Base-by-base conservation (phyloP, 1,140 invertebrate species). In the Hermetia illucens region DNA sequence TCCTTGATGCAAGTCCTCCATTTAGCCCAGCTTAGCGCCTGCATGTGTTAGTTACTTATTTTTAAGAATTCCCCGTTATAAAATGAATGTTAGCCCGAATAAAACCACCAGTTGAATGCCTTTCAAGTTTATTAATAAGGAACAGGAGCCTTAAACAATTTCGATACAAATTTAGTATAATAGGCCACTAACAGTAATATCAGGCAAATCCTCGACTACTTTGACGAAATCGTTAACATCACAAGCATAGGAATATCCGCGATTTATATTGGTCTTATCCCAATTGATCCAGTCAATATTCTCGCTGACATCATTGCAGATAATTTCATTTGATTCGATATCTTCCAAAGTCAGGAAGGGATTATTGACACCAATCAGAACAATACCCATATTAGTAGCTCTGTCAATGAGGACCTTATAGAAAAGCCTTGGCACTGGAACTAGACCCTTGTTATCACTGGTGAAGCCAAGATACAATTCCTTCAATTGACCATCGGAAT, bases 361-460 rank as follows among this genome's bases (percentile, higher is more conserved):
- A 55, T 81, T 76, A 51, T 79, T 79, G 13, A 76, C 59, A 18
- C 71, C 69, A 2, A 79, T 50, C 40, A 78, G 69, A 3, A 68
- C 75, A 2, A 70, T 67, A 2, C 69, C 74, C 3, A 53, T 47
- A 31, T 64, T 62, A 3, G 50, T 58, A 5, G 46, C 38, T 9
- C 62, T 57, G 42, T 78, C 64, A 43, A 76, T 68, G 2, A 73
- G 58, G 6, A 78, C 55, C 64, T 79, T 77, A 65, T 70, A 77
- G 40, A 62, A 75, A 24, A 71, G 65, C 45, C 63, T 52, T 0
- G 75, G 75, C 0, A 75, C 71, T 0, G 68, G 62, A 9, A 76
- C 45, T 1, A 53, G 31, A 9, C 24, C 42, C 22, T 63, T 63
- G 8, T 62, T 53, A 16, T 61, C 61, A 2, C 42, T 46, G 35